phyloP scores from a whole-genome alignment of 2,797 vertebrate species.

The Anniella stebbinsi region DNA sequence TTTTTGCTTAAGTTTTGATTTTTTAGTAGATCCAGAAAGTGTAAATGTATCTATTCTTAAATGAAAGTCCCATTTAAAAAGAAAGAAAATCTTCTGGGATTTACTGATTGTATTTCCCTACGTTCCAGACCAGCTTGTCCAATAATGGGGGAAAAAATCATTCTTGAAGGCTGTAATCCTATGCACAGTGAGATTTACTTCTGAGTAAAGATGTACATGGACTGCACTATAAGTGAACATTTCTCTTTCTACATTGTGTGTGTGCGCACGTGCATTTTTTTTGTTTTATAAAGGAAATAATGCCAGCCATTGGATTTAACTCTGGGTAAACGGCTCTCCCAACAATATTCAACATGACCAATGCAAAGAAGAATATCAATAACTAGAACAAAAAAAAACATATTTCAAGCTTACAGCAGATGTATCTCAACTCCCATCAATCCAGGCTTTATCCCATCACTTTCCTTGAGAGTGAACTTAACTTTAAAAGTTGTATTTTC shows the following conservation, averaged over 20 bases:
- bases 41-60: conserved; percentile 5
- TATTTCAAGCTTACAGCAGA: not conserved
- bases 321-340: not conserved
- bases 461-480: not conserved
- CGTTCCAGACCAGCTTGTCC: accelerated
- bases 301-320: not conserved
- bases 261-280: no score
- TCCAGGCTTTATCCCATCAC: not conserved
- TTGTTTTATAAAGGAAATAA: not conserved
- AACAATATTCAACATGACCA: not conserved
- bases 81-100: not conserved
- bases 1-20: not conserved
- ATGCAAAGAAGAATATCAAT: not conserved
- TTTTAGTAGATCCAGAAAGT: accelerated
- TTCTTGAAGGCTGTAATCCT: not conserved
- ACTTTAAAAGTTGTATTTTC: not conserved
- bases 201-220: not conserved
- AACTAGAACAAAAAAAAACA: not conserved
- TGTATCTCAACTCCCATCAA: not conserved
- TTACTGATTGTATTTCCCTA: accelerated
- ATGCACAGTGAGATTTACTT: not conserved
- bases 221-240: not conserved
- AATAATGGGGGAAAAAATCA: accelerated
- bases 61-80: accelerated
- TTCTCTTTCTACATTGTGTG: not conserved